These are phyloP conservation scores for Coelopa frigida DNA, from an alignment of 1,140 invertebrate genomes.

Conservation along the genomic window DNA sequence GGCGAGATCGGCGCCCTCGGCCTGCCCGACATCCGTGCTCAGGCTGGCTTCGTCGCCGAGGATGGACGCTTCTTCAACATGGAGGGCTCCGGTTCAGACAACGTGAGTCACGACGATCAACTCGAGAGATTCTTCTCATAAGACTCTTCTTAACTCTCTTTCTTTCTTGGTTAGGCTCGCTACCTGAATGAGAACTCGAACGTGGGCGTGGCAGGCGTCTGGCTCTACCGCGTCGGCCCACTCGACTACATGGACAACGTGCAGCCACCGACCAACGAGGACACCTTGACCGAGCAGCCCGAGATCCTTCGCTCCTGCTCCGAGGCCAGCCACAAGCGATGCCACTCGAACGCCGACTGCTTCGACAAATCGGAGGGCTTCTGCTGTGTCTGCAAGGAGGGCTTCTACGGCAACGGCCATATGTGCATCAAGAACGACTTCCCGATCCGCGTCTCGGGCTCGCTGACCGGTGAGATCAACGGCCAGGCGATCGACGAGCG, in stretches of 20 bases:
- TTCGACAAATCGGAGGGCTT: conserved; percentile 74
- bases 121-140: too few relatives aligned
- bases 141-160: neutral
- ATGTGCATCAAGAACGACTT: conserved; percentile 74
- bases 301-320: conserved; percentile 47
- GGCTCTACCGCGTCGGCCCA: conserved; percentile 73
- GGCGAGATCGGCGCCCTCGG: conserved; percentile 58
- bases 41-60: conserved; percentile 81
- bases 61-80: conserved; percentile 66
- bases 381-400: conserved; percentile 76
- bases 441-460: conserved; percentile 79
- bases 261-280: conserved; percentile 56
- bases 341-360: conserved; percentile 76
- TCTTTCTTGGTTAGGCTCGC: conserved; percentile 52
- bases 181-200: conserved; percentile 60
- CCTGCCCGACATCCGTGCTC: conserved; percentile 77
- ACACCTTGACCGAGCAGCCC: conserved; percentile 41
- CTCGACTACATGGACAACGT: conserved; percentile 55
- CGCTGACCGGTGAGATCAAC: conserved; percentile 74
- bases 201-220: conserved; percentile 71
- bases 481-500: conserved; percentile 58
- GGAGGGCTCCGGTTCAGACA: conserved; percentile 79
- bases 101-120: conserved; percentile 55
- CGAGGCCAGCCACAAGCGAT: conserved; percentile 55
- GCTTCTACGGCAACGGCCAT: conserved; percentile 85